phyloP scores from a whole-genome alignment of 2,797 vertebrate species.

The Malacoctenus gilli region DNA sequence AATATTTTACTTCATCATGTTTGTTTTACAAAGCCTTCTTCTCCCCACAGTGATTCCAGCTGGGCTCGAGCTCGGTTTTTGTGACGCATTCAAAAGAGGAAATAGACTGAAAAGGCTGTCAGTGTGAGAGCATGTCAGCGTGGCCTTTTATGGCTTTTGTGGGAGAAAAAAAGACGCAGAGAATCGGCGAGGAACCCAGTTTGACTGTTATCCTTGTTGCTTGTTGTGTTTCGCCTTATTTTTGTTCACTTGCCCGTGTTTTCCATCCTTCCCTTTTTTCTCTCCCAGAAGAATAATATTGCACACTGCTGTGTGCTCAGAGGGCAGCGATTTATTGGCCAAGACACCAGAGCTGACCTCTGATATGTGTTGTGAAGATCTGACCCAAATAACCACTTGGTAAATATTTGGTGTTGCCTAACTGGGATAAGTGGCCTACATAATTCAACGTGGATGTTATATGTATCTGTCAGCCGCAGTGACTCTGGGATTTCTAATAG shows the following conservation, averaged over 20 bases:
- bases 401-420: constrained; percentile 76
- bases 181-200: constrained; percentile 64
- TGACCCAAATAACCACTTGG: constrained; percentile 72
- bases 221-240: constrained; percentile 79
- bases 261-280: constrained; percentile 73
- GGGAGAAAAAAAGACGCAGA: constrained; percentile 59
- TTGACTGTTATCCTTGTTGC: constrained; percentile 67
- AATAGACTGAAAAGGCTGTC: constrained; percentile 72
- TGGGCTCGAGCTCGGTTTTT: constrained; percentile 73
- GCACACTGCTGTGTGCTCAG: constrained; percentile 72
- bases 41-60: constrained; percentile 79
- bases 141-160: constrained; percentile 75
- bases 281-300: constrained; percentile 73
- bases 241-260: constrained; percentile 70
- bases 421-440: constrained; percentile 65
- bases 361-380: constrained; percentile 70
- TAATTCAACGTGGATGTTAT: constrained; percentile 57
- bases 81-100: constrained; percentile 76
- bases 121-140: constrained; percentile 74
- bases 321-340: constrained; percentile 68
- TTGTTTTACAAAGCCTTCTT: constrained; percentile 77
- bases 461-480: constrained; percentile 38
- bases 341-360: constrained; percentile 74
- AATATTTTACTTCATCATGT: constrained; percentile 77
- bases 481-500: constrained; percentile 41